These are phyloP conservation scores for Protobothrops mucrosquamatus DNA, from an alignment of 2,113 vertebrate genomes.

Conservation along the genomic window DNA sequence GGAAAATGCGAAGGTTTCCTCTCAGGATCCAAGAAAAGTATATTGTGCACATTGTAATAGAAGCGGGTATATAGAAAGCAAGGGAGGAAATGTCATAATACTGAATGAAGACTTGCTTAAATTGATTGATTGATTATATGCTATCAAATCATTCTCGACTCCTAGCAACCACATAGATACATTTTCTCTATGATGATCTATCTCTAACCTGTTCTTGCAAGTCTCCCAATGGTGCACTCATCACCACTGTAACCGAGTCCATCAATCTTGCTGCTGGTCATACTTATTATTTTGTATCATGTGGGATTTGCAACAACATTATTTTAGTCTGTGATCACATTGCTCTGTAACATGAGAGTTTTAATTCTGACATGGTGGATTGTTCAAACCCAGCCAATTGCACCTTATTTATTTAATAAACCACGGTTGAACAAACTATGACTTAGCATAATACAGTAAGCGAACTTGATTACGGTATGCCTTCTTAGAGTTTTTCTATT, in stretches of 20 bases:
- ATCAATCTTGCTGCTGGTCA: background rate
- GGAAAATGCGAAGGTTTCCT: background rate
- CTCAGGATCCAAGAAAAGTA: background rate
- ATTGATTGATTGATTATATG: background rate
- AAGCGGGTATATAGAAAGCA: background rate
- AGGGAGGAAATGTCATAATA: background rate
- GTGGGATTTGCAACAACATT: background rate
- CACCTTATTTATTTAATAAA: background rate
- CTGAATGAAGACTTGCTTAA: background rate
- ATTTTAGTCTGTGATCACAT: background rate
- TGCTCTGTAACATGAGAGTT: background rate
- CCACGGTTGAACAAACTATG: background rate
- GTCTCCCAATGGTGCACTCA: background rate
- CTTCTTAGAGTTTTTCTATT: background rate
- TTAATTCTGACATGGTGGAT: background rate
- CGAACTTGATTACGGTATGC: background rate
- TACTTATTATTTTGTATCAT: background rate
- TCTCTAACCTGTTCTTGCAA: background rate
- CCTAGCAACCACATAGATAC: background rate
- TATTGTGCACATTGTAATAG: background rate
- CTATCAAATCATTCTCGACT: background rate
- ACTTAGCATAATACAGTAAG: background rate
- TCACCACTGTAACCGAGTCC: background rate
- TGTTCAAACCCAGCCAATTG: background rate
- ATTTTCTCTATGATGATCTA: background rate